These are phyloP conservation scores for Scaptomyza montana DNA, from an alignment of 1,140 invertebrate species.

Conservation along the genomic window DNA sequence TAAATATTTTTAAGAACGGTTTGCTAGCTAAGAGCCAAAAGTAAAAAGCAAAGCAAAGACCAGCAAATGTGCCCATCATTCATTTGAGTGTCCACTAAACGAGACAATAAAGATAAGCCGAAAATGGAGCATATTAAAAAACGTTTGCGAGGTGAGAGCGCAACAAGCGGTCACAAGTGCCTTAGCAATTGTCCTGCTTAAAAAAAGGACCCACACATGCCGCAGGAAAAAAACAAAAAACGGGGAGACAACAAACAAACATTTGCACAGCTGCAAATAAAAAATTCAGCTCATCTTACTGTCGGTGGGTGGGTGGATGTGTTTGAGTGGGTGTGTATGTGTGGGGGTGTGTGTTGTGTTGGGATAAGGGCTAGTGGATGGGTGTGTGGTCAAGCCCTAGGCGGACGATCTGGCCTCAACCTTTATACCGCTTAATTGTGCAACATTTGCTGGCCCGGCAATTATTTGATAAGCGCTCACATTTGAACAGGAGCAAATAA, in stretches of 20 bases:
- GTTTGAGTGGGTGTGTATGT: background rate
- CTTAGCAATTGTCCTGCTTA: slow-evolving; percentile 11
- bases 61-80: slow-evolving; percentile 60
- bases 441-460: slow-evolving; percentile 74
- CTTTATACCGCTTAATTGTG: slow-evolving; percentile 78
- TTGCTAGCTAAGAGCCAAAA: slow-evolving; percentile 1
- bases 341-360: background rate
- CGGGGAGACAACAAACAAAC: slow-evolving; percentile 12
- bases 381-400: slow-evolving; percentile 33
- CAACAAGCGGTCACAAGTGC: slow-evolving; percentile 51
- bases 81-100: slow-evolving; percentile 73
- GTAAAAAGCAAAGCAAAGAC: slow-evolving; percentile 16
- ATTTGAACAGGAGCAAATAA: slow-evolving; percentile 65
- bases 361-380: no score
- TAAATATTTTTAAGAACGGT: background rate
- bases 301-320: background rate
- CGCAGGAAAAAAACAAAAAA: slow-evolving; percentile 11
- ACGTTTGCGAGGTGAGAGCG: slow-evolving; percentile 43
- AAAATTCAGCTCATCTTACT: slow-evolving; percentile 10
- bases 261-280: slow-evolving; percentile 17
- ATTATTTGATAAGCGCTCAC: slow-evolving; percentile 83
- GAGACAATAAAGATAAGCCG: slow-evolving; percentile 79
- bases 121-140: slow-evolving; percentile 62
- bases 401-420: slow-evolving; percentile 33
- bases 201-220: slow-evolving; percentile 3